phyloP scores from a whole-genome alignment of 2,888 invertebrate genomes.

The Epinotia ramella region DNA sequence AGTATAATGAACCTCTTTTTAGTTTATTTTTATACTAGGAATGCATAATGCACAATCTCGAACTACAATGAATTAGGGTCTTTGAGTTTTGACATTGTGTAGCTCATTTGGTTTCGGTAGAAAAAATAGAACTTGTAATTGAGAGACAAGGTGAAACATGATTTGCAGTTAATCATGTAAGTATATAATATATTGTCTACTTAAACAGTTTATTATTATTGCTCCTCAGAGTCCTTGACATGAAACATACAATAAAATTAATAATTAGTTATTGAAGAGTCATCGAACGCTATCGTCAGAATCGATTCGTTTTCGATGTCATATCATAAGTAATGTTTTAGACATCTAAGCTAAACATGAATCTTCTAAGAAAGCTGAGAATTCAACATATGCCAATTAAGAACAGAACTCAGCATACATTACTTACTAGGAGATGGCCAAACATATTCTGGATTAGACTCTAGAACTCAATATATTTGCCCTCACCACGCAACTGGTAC shows the following conservation, averaged over 20 bases:
- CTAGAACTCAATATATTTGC: too few species aligned
- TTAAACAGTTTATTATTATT: not conserved
- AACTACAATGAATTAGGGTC: not conserved
- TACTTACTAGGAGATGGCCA: too few species aligned
- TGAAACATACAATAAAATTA: not conserved
- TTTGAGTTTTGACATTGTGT: not conserved
- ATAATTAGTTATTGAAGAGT: not conserved
- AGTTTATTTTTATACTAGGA: not conserved
- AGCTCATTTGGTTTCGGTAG: not conserved
- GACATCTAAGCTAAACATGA: too few species aligned
- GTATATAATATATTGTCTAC: not conserved
- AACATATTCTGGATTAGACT: too few species aligned
- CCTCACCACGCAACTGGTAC: too few species aligned
- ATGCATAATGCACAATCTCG: not conserved
- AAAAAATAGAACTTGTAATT: not conserved
- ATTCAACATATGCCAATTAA: too few species aligned
- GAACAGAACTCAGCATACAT: too few species aligned
- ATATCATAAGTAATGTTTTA: too few species aligned
- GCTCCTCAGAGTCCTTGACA: not conserved
- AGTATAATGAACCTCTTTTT: not conserved
- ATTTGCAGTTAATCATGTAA: not conserved
- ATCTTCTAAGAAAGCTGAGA: too few species aligned
- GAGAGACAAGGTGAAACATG: slow-evolving; percentile 3
- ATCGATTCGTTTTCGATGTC: too few species aligned
- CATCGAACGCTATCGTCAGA: slow-evolving; percentile 1